Percentiles rank a stretch among this genome's conserved stretches.
These are phyloP conservation scores for Tenthredo notha DNA, from an alignment of 2,888 invertebrate species.

Conservation along the genomic window DNA sequence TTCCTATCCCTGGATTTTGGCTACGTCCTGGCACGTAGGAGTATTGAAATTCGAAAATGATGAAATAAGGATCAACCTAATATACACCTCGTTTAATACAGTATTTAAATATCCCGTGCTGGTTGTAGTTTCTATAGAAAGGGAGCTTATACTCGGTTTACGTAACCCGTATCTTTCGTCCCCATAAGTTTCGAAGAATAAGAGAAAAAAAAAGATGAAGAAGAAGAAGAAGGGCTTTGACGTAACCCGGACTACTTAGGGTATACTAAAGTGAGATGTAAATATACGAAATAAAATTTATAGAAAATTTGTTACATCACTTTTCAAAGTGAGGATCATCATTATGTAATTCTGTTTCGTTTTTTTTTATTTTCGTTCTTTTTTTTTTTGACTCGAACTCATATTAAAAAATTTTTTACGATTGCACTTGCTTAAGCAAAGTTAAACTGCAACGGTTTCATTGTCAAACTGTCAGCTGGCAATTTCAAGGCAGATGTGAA, in stretches of 20 bases:
- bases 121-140: background rate
- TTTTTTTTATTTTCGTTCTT: background rate
- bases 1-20: too few species aligned
- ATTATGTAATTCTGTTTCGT: background rate
- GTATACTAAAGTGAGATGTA: background rate
- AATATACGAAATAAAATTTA: background rate
- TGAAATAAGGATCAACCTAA: too few species aligned
- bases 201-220: background rate
- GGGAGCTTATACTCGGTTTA: background rate
- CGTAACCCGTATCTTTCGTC: constrained; percentile 1
- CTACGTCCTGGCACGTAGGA: too few species aligned
- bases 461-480: background rate
- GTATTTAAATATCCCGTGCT: background rate
- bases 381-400: background rate
- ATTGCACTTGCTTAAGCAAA: background rate
- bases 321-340: background rate
- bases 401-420: background rate
- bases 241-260: background rate
- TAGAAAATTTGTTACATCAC: background rate
- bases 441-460: background rate
- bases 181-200: background rate
- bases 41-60: too few species aligned
- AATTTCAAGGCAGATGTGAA: background rate
- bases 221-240: background rate
- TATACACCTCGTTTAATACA: background rate